Percentiles rank a stretch among this genome's conserved stretches.
phyloP scores from a whole-genome alignment of 2,113 vertebrate genomes.

The Cheilinus undulatus region DNA sequence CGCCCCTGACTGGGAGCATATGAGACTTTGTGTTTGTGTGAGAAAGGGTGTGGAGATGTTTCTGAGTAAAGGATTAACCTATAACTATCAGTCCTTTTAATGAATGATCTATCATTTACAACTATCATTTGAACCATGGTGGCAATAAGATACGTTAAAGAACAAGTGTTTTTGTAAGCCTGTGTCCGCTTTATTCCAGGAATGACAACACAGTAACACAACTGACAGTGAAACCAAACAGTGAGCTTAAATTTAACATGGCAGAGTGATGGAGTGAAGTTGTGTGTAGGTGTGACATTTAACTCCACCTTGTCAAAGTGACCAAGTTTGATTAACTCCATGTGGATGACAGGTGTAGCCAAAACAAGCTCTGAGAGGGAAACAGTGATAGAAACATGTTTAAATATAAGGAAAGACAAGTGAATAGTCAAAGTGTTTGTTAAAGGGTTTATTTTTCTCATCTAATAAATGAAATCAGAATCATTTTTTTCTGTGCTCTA shows the following conservation, averaged over 20 bases:
- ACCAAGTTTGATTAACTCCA: slow-evolving; percentile 26
- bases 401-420: no score
- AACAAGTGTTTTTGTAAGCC: not conserved
- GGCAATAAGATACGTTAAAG: not conserved
- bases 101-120: not conserved
- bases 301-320: slow-evolving; percentile 55
- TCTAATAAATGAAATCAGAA: no score
- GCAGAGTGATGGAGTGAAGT: slow-evolving; percentile 43
- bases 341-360: slow-evolving; percentile 27
- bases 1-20: slow-evolving; percentile 38
- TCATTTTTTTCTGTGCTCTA: no score
- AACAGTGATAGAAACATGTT: no score
- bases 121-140: not conserved
- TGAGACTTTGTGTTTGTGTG: slow-evolving; percentile 52
- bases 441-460: no score
- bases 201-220: not conserved
- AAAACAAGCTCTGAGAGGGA: not conserved
- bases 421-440: no score
- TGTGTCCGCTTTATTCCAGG: not conserved
- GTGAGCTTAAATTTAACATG: slow-evolving; percentile 4
- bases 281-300: slow-evolving; percentile 64
- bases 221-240: slow-evolving; percentile 2
- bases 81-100: slow-evolving; percentile 55
- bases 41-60: slow-evolving; percentile 52
- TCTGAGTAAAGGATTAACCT: slow-evolving; percentile 37